Evolutionary conservation across 2,888 invertebrate genomes (phyloP), one percentile per base, ranked within the genome.

Genomic region (Minunthozetes semirufus): DNA sequence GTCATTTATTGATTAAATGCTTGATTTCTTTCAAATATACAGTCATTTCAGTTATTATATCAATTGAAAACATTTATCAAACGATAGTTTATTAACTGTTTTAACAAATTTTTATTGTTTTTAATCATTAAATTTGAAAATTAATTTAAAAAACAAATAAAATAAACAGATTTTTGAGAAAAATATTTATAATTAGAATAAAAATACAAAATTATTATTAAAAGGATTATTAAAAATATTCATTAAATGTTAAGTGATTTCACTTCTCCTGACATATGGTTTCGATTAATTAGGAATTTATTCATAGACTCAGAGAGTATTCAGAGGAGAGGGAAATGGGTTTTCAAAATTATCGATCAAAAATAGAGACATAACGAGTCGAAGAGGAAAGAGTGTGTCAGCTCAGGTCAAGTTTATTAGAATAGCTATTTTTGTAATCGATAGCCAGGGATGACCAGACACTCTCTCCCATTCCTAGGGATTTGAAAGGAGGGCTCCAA

Each of bases 331-430:
- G 42, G 42, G 11, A 42, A 42, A 50, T 50, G 13, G n/a, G 50
- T 56, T 48, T 48, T 22, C 5, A 2, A 19, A 22, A 56, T 22
- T 22, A 56, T 22, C 5, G 25, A 19, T 56, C 22, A 56, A 22
- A 56, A 56, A 56, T 56, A 56, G 56, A n/a, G 17, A n/a, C n/a
- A 53, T n/a, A 48, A 56, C 25, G 56, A 53, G 19, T 19, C 19
- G 25, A 13, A 59, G 56, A 56, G 59, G 15, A 27, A 59, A 59
- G 59, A 59, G 59, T 59, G 59, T 59, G 59, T 59, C 59, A 59
- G 25, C 25, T 56, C 56, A 22, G 59, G 59, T 59, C 59, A 59
- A 59, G 59, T 59, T 59, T 59, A 27, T 15, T 19, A 29, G 59
- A 27, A 17, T 15, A 0, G 25, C 59, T 59, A 59, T 59, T 59